These are phyloP conservation scores for Ametastegia equiseti DNA, from an alignment of 2,888 invertebrate genomes.

Conservation along the genomic window DNA sequence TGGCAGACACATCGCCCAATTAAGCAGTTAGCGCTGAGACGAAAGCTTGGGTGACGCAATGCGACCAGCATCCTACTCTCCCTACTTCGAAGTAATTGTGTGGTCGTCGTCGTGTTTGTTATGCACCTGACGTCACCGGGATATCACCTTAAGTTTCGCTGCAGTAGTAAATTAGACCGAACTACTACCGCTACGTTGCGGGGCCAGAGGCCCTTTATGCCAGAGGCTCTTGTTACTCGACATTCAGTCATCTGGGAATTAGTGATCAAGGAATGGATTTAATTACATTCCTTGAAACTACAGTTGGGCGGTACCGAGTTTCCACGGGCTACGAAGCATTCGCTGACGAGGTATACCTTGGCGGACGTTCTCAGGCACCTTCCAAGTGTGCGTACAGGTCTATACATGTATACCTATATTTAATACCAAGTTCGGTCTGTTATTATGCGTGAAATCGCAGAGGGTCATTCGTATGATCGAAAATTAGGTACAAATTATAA, in stretches of 20 bases:
- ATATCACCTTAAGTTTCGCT: slow-evolving; percentile 46
- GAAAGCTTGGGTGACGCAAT: slow-evolving; percentile 54
- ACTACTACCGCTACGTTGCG: slow-evolving; percentile 17
- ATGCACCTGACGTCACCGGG: slow-evolving; percentile 44
- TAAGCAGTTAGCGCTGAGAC: slow-evolving; percentile 60
- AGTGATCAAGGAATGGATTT: slow-evolving; percentile 38
- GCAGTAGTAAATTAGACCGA: slow-evolving; percentile 42
- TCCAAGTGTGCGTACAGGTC: neutral
- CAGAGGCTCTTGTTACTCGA: slow-evolving; percentile 26
- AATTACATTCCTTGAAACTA: slow-evolving; percentile 38
- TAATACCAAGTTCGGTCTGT: neutral
- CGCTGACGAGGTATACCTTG: neutral
- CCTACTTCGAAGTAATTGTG: slow-evolving; percentile 33
- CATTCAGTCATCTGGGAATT: slow-evolving; percentile 32
- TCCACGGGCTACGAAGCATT: neutral
- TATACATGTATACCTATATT: neutral
- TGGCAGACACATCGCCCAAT: slow-evolving; percentile 62
- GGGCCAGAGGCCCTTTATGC: no score
- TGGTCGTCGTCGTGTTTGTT: slow-evolving; percentile 36
- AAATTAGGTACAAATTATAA: slow-evolving; percentile 34
- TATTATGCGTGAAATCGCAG: neutral
- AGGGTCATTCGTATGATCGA: slow-evolving; percentile 30
- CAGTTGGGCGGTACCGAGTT: neutral
- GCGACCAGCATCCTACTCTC: slow-evolving; percentile 46
- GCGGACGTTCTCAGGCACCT: neutral